Percentiles rank a stretch among this genome's conserved stretches.
Evolutionary conservation across 2,888 invertebrate species (phyloP).

Genomic region (Timema cristinae): DNA sequence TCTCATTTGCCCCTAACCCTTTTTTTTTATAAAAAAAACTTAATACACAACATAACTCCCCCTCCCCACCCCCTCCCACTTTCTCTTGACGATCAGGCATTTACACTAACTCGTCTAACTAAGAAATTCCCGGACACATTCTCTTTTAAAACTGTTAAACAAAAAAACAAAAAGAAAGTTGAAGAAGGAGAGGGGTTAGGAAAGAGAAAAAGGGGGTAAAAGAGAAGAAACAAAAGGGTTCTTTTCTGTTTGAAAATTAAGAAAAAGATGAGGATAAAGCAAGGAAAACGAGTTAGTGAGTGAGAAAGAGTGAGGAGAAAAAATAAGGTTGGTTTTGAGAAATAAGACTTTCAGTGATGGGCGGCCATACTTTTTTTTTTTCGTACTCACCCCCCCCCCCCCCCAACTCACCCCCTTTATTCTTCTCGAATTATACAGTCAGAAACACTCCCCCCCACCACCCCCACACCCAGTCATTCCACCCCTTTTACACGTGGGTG

Average conservation of each 20-base stretch:
- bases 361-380: slow-evolving; percentile 13
- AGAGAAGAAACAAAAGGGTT: background rate
- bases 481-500: slow-evolving; percentile 10
- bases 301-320: background rate
- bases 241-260: slow-evolving; percentile 15
- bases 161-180: too few relatives aligned
- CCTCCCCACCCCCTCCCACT: too few relatives aligned
- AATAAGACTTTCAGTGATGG: background rate
- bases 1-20: too few relatives aligned
- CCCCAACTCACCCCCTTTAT: background rate
- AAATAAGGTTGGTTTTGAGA: background rate
- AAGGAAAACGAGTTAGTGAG: background rate
- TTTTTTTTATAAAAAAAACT: too few relatives aligned
- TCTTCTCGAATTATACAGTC: slow-evolving; percentile 14
- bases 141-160: too few relatives aligned
- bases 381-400: background rate
- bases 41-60: too few relatives aligned
- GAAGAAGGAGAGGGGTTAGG: too few relatives aligned
- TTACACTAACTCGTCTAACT: slow-evolving; percentile 17
- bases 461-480: background rate
- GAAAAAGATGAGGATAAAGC: slow-evolving; percentile 10
- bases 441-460: background rate
- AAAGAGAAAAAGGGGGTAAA: too few relatives aligned
- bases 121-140: background rate
- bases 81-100: background rate